Percentiles rank a stretch among this genome's conserved stretches.
These are phyloP conservation scores for Holothuria leucospilota DNA, from an alignment of 53 echinoderm and acorn worm genomes.

Conservation along the genomic window DNA sequence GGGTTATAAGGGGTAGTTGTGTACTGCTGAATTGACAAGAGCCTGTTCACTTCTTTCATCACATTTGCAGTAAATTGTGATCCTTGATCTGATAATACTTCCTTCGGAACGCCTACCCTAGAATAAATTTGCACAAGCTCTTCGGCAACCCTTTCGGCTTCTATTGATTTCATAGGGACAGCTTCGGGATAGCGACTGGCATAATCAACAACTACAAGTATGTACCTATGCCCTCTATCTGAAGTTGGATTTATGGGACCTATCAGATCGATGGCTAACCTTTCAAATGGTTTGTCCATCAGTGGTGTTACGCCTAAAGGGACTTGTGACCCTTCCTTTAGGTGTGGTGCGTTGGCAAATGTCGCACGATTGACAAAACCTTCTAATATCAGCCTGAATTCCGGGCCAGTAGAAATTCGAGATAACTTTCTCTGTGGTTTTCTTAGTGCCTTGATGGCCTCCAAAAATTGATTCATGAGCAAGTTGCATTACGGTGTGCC, in stretches of 20 bases:
- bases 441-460: slow-evolving; percentile 63
- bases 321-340: slow-evolving; percentile 47
- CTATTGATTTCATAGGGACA: slow-evolving; percentile 33
- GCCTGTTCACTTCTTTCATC: slow-evolving; percentile 48
- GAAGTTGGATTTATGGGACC: slow-evolving; percentile 51
- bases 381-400: neutral
- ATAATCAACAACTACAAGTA: slow-evolving; percentile 49
- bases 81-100: slow-evolving; percentile 49
- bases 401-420: slow-evolving; percentile 63
- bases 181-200: slow-evolving; percentile 7
- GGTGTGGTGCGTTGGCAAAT: slow-evolving; percentile 6
- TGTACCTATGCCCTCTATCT: slow-evolving; percentile 31
- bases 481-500: slow-evolving; percentile 54
- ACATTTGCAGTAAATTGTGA: slow-evolving; percentile 52
- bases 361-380: slow-evolving; percentile 48
- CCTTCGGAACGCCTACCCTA: slow-evolving; percentile 43
- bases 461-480: slow-evolving; percentile 69
- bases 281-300: slow-evolving; percentile 18
- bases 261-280: slow-evolving; percentile 48
- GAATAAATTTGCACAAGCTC: slow-evolving; percentile 32
- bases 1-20: slow-evolving; percentile 30
- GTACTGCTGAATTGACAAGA: slow-evolving; percentile 46
- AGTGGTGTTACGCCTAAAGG: neutral
- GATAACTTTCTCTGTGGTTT: slow-evolving; percentile 60
- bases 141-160: slow-evolving; percentile 49